Evolutionary conservation across 2,113 vertebrate species (phyloP).

Genomic region (Malaclemys terrapin): DNA sequence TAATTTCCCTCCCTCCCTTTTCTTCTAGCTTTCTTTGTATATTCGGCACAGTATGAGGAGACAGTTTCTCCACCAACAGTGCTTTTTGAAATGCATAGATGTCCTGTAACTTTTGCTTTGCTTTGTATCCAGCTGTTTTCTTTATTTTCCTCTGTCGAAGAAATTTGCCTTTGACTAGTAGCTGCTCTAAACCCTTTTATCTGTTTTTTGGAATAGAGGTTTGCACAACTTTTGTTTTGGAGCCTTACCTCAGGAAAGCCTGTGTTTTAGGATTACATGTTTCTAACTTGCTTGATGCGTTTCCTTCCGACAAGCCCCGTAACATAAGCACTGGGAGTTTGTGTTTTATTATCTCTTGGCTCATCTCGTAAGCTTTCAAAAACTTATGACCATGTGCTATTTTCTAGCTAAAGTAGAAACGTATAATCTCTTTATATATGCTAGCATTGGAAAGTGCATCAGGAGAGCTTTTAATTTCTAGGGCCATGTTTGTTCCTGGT

Average conservation of each 20-base stretch:
- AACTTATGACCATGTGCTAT: neutral
- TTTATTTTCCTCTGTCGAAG: neutral
- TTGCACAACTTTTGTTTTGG: constrained; percentile 38
- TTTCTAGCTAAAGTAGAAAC: neutral
- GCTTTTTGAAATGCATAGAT: neutral
- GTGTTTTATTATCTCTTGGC: neutral
- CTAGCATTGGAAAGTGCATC: neutral
- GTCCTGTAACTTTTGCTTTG: neutral
- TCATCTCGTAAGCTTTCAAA: neutral
- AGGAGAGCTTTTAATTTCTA: neutral
- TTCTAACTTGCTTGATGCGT: neutral
- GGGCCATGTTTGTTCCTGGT: neutral
- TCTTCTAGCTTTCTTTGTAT: neutral
- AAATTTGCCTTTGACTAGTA: neutral
- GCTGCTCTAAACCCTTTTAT: fast-evolving
- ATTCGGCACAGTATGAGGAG: neutral
- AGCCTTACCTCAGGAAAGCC: constrained; percentile 18
- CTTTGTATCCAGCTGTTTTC: neutral
- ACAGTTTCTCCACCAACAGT: neutral
- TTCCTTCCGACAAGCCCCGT: constrained; percentile 28
- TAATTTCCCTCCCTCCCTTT: neutral
- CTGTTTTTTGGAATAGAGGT: neutral
- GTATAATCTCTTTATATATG: neutral
- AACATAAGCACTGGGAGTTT: neutral
- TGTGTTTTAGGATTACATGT: neutral